Percentiles rank a stretch among this genome's conserved stretches.
phyloP scores from a whole-genome alignment of 2,888 invertebrate species.

The Oscheius myriophilus region DNA sequence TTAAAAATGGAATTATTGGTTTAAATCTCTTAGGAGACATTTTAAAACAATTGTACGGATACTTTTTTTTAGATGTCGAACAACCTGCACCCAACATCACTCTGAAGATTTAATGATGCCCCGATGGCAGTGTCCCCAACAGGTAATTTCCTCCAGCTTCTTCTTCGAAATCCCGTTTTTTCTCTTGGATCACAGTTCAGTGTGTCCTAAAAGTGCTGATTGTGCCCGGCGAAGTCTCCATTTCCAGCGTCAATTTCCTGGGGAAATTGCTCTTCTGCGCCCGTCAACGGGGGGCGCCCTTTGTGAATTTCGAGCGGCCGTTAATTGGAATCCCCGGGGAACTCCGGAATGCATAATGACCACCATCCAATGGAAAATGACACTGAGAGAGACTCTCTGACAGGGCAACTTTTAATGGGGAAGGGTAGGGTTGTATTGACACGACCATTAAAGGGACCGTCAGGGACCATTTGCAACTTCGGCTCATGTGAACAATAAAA shows the following conservation, averaged over 20 bases:
- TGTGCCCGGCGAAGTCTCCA: conserved; percentile 8
- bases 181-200: neutral
- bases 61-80: conserved; percentile 46
- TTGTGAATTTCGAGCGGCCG: neutral
- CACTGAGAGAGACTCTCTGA: too few species aligned
- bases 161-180: neutral
- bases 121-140: conserved; percentile 51
- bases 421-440: too few species aligned
- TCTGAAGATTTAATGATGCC: conserved; percentile 59
- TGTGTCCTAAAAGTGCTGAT: neutral
- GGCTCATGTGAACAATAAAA: too few species aligned
- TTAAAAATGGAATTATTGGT: too few species aligned
- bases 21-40: too few species aligned
- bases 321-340: conserved; percentile 22
- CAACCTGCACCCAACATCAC: conserved; percentile 53
- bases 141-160: conserved; percentile 29
- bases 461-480: too few species aligned
- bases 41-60: too few species aligned
- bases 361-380: too few species aligned
- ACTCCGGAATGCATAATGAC: conserved; percentile 1
- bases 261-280: conserved; percentile 24
- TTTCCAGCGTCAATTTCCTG: conserved; percentile 3
- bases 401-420: too few species aligned
- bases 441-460: too few species aligned
- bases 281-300: neutral